phyloP scores from a whole-genome alignment of 2,797 vertebrate species.

The Xenopus petersii region DNA sequence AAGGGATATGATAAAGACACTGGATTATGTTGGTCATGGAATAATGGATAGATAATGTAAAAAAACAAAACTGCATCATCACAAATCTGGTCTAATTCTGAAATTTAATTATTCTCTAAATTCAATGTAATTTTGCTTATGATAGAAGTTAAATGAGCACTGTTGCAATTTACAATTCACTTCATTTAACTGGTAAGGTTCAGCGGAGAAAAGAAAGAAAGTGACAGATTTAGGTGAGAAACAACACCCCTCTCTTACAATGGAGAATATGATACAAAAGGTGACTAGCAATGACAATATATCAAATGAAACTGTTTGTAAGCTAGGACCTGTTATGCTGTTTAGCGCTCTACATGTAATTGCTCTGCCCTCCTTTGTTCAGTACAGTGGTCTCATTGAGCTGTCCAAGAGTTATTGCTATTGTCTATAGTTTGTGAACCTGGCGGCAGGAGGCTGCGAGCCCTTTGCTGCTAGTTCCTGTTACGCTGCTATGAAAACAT shows the following conservation, averaged over 20 bases:
- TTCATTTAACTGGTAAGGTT: too few species aligned
- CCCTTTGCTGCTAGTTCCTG: slow-evolving; percentile 50
- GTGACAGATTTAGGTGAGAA: neutral
- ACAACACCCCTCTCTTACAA: neutral
- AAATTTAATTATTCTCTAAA: too few species aligned
- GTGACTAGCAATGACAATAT: neutral
- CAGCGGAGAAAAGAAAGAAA: too few species aligned
- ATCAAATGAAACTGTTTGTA: neutral
- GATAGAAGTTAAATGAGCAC: too few species aligned
- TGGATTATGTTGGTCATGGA: too few species aligned
- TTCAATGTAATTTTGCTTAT: too few species aligned
- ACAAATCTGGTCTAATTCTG: too few species aligned
- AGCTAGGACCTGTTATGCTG: neutral
- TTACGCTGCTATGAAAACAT: slow-evolving; percentile 48
- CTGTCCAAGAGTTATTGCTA: slow-evolving; percentile 37
- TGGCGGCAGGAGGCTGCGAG: slow-evolving; percentile 48
- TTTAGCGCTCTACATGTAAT: slow-evolving; percentile 22
- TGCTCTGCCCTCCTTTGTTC: slow-evolving; percentile 24
- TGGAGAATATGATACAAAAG: neutral
- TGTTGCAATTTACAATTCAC: too few species aligned
- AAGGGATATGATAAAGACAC: too few species aligned
- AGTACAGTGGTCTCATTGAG: slow-evolving; percentile 36
- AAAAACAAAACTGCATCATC: too few species aligned
- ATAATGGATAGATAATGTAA: too few species aligned
- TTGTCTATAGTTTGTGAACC: slow-evolving; percentile 45